A percentile compares a stretch with the other conserved stretches of the same genome.
phyloP scores from a whole-genome alignment of 2,797 vertebrate species.

The Mormyrops boulengeri region DNA sequence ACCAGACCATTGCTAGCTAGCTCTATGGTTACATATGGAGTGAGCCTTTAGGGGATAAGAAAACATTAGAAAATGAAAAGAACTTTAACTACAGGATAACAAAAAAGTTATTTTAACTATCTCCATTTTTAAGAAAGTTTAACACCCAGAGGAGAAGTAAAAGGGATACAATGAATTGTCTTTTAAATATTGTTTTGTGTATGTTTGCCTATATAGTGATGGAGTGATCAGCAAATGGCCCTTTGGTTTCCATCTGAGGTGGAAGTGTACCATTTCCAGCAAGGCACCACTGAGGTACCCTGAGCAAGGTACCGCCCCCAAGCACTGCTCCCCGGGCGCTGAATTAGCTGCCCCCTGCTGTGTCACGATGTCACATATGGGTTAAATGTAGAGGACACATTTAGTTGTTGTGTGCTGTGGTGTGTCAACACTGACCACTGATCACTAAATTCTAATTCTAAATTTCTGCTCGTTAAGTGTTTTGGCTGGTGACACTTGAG shows the following conservation, averaged over 20 bases:
- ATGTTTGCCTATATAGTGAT: neutral
- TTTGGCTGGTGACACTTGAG: neutral
- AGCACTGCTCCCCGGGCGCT: too few relatives aligned
- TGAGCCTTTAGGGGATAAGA: neutral
- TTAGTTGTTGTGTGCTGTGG: too few relatives aligned
- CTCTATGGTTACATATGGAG: neutral
- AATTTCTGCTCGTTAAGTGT: neutral
- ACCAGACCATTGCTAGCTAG: neutral
- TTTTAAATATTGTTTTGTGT: neutral
- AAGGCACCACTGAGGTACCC: too few relatives aligned
- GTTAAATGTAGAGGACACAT: too few relatives aligned
- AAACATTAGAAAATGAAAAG: neutral
- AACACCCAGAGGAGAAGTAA: neutral
- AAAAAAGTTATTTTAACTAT: neutral
- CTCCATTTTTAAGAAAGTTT: neutral
- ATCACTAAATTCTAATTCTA: too few relatives aligned
- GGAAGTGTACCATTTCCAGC: neutral
- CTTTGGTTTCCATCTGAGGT: neutral
- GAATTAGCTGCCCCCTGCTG: too few relatives aligned
- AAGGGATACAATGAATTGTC: neutral
- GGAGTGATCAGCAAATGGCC: neutral
- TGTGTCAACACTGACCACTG: too few relatives aligned
- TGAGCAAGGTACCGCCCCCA: too few relatives aligned
- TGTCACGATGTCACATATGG: too few relatives aligned
- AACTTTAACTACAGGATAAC: neutral